Evolutionary conservation across 2,797 vertebrate species (phyloP), one percentile per base, ranked within the genome.

Genomic region (Eleutherodactylus coqui): DNA sequence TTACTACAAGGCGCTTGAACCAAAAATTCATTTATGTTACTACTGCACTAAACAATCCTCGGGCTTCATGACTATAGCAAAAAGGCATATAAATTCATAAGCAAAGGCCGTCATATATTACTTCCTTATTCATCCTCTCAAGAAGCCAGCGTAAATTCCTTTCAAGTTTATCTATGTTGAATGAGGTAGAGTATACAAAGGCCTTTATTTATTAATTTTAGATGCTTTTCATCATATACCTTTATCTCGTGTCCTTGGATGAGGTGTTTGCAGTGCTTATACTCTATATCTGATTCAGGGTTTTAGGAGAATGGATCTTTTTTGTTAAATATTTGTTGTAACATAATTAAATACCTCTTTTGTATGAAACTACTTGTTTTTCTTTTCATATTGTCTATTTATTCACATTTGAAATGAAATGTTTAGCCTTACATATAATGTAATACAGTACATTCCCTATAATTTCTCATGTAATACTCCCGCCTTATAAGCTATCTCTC

Each of bases 1-100:
- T 87, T 84, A 81, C 69, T 80, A 73, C 76, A 55, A 83, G 80
- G 76, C 55, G 75, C 69, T 55, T 84, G 76, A 83, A 80, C 86
- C 86, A 84, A 84, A 87, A 80, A 84, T 84, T 87, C 86, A 87
- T 87, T 87, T 87, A 80, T 87, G 86, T 80, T 84, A 83, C 86
- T 75, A 80, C 86, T 80, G 76, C 82, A 84, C 86, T 84, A 87
- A 87, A 84, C 82, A 87, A 87, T 84, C 82, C 67, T 70, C 82
- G 75, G 82, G 82, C 82, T 84, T 87, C 67, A 79, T 80, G 76
- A 51, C 82, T 84, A 75, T 84, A 53, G 77, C 67, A 75, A 73
- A 75, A 75, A 80, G 69, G 70, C 51, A 81, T 87, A 87, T 84
- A 84, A 87, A 87, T 87, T 84, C 82, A 87, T 87, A 87, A 87